phyloP scores from a whole-genome alignment of 1,140 invertebrate species.

The Lamellibrachia luymesi region DNA sequence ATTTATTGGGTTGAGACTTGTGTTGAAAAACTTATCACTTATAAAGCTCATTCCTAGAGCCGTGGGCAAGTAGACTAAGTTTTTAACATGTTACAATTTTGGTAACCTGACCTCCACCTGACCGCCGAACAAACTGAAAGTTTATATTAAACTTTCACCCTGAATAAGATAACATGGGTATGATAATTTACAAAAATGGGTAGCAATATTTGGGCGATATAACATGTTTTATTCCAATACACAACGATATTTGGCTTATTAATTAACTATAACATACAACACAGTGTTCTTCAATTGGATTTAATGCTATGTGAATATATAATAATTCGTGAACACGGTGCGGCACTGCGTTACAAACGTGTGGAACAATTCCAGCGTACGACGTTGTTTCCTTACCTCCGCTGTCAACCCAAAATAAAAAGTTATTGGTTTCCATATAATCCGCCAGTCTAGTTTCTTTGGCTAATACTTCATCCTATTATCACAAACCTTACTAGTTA shows the following conservation, averaged over 20 bases:
- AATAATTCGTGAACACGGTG: not conserved
- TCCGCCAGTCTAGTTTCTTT: not conserved
- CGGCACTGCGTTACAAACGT: not conserved
- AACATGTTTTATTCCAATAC: not conserved
- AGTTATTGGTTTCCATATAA: not conserved
- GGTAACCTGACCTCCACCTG: no score
- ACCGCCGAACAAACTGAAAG: no score
- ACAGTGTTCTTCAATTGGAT: not conserved
- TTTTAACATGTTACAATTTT: no score
- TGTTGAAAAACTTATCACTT: no score
- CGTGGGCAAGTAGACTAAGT: no score
- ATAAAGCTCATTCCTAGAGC: no score
- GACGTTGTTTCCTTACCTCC: not conserved
- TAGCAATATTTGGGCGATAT: not conserved
- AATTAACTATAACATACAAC: not conserved
- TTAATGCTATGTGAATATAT: not conserved
- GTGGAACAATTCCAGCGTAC: not conserved
- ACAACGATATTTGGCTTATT: not conserved
- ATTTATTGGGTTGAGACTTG: no score
- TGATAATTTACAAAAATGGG: not conserved
- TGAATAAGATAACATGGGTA: no score
- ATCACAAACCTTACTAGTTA: not conserved
- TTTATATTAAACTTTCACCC: no score
- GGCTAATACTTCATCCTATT: no score
- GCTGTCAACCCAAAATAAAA: not conserved